Percentiles rank a stretch among this genome's conserved stretches.
These are phyloP conservation scores for Elephas maximus DNA, from an alignment of 2,113 vertebrate species.

Conservation along the genomic window DNA sequence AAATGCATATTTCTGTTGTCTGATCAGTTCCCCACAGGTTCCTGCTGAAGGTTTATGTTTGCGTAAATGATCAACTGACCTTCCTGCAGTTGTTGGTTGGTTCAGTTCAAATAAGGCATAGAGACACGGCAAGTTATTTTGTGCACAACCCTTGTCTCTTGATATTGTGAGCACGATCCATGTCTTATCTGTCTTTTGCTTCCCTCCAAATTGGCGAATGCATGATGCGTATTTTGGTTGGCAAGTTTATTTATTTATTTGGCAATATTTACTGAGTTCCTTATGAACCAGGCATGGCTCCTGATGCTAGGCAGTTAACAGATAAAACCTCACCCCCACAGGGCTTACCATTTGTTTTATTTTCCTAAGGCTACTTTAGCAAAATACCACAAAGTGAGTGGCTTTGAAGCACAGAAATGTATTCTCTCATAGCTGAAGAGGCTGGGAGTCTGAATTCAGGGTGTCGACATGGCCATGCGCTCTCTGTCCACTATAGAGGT, in stretches of 20 bases:
- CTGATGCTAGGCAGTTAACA: neutral
- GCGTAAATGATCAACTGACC: neutral
- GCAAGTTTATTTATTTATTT: neutral
- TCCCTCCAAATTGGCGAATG: neutral
- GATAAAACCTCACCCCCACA: neutral
- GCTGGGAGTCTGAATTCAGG: neutral
- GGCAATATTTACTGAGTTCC: neutral
- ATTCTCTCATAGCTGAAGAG: neutral
- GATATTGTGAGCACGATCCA: neutral
- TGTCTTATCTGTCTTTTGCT: neutral
- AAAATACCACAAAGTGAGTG: neutral
- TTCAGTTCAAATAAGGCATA: neutral
- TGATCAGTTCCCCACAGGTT: neutral
- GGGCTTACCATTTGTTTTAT: neutral
- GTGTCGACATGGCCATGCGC: neutral
- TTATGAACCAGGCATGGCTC: neutral
- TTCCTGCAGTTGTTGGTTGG: neutral
- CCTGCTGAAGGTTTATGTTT: neutral
- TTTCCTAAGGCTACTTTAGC: neutral
- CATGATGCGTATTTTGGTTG: neutral
- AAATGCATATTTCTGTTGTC: neutral
- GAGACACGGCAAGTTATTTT: neutral
- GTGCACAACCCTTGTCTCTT: neutral
- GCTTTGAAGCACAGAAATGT: neutral
- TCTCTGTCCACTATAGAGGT: neutral